Percentiles rank a stretch among this genome's conserved stretches.
These are phyloP conservation scores for Oxytorus armatus DNA, from an alignment of 2,888 invertebrate genomes.

Conservation along the genomic window DNA sequence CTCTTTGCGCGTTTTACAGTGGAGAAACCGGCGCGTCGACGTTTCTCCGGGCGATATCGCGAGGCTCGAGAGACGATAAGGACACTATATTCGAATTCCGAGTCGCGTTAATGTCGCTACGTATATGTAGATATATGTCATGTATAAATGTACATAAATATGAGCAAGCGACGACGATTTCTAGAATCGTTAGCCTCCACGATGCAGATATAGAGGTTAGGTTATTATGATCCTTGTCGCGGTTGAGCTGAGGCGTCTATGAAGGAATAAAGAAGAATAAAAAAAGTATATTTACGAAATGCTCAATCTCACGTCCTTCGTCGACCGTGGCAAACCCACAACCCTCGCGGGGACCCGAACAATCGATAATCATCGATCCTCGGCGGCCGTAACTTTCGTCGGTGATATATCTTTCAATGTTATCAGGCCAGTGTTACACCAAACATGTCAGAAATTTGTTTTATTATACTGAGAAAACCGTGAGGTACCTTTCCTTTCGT, in stretches of 20 bases:
- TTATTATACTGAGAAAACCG: not conserved
- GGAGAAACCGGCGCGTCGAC: conserved; percentile 36
- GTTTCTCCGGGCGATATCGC: conserved; percentile 59
- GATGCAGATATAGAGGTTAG: conserved; percentile 37
- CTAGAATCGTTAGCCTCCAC: conserved; percentile 48
- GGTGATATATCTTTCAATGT: conserved; percentile 12
- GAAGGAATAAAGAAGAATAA: conserved; percentile 20
- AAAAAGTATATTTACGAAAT: conserved; percentile 11
- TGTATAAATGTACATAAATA: conserved; percentile 5
- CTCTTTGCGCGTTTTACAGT: conserved; percentile 27
- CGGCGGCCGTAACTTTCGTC: not conserved
- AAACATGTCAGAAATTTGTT: not conserved
- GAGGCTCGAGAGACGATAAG: conserved; percentile 55
- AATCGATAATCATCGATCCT: conserved; percentile 51
- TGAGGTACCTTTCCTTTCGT: not conserved
- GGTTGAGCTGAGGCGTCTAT: conserved; percentile 28
- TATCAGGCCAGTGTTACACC: conserved; percentile 8
- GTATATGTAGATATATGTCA: conserved; percentile 11
- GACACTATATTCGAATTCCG: conserved; percentile 55
- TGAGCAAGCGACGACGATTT: conserved; percentile 34
- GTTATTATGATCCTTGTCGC: conserved; percentile 51
- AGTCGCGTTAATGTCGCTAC: conserved; percentile 55
- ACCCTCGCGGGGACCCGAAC: not conserved
- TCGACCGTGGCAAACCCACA: not conserved
- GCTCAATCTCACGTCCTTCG: conserved; percentile 9